phyloP scores from a whole-genome alignment of 1,140 invertebrate genomes.

The Bombus balteatus region DNA sequence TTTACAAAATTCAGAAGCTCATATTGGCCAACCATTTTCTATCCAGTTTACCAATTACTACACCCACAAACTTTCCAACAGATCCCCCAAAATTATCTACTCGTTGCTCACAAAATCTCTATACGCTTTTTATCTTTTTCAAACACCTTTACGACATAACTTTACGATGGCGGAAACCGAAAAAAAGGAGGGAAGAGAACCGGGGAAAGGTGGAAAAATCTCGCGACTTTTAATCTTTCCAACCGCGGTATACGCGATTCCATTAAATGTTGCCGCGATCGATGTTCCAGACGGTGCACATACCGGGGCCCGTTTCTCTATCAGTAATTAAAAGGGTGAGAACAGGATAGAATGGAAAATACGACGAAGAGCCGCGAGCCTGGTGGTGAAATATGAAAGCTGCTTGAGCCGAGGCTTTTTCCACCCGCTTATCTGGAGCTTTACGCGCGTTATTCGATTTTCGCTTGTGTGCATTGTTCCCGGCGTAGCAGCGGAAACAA shows the following conservation, averaged over 20 bases:
- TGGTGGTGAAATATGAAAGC: constrained; percentile 63
- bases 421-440: constrained; percentile 62
- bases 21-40: too few species aligned
- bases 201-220: neutral
- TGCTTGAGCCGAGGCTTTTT: constrained; percentile 63
- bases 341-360: constrained; percentile 63
- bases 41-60: too few species aligned
- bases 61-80: neutral
- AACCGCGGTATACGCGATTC: neutral
- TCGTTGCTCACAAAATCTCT: neutral
- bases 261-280: constrained; percentile 37
- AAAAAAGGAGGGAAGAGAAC: neutral
- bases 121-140: neutral
- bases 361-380: constrained; percentile 24
- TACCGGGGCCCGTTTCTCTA: constrained; percentile 28
- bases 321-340: constrained; percentile 65
- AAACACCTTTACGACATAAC: neutral
- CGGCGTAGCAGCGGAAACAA: constrained; percentile 58
- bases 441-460: constrained; percentile 70
- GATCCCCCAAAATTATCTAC: neutral
- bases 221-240: constrained; percentile 19
- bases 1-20: too few species aligned
- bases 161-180: neutral
- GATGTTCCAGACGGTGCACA: neutral
- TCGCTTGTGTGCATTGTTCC: constrained; percentile 66